Base-by-base conservation (phyloP, 2,888 invertebrate species). In the Steromphala cineraria region DNA sequence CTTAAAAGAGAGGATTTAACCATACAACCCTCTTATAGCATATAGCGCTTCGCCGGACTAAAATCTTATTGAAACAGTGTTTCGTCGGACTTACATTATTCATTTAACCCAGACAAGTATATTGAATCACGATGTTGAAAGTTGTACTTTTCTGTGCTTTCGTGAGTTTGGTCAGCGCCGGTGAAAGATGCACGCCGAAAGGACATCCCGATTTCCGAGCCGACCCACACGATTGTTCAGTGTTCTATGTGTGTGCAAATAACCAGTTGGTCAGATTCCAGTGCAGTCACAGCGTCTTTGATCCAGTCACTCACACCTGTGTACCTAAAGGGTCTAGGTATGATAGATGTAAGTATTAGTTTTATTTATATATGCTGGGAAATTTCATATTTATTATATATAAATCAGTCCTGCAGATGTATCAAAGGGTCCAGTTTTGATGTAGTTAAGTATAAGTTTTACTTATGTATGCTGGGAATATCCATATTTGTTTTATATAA, bases 151-250 rank as follows among this genome's bases (percentile, higher is more conserved):
- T 52, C 13, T 75, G 75, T 21, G n/a, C 52, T 5, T 15, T 52
- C 21, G 75, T 75, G 13, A 52, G 24, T 52, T 24, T 75, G 40
- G 53, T 21, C 46, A 21, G 10, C 5, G 52, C 75, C 1, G 75
- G 15, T n/a, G 21, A 52, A 21, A 24, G 24, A 17, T 75, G 75
- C 52, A 28, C 28, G 19, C 4, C 24, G 2, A 19, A 24, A 7
- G 53, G 75, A n/a, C 21, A 40, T n/a, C 46, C 75, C 8, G 75
- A 75, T 52, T 52, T 75, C 19, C 46, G 75, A 28, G 52, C 55
- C 13, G 81, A 81, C 36, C 67, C 81, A 4, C 36, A 78, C 17
- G 78, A 81, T 75, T 81, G 81, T 53, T 75, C 81, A 28, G 52
- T 62, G 28, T 81, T 78, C 40, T 81, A 81, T 74, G 56, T 81